Percentiles rank a stretch among this genome's conserved stretches.
These are phyloP conservation scores for Glandiceps talaboti DNA, from an alignment of 53 echinoderm and acorn worm genomes.

Conservation along the genomic window DNA sequence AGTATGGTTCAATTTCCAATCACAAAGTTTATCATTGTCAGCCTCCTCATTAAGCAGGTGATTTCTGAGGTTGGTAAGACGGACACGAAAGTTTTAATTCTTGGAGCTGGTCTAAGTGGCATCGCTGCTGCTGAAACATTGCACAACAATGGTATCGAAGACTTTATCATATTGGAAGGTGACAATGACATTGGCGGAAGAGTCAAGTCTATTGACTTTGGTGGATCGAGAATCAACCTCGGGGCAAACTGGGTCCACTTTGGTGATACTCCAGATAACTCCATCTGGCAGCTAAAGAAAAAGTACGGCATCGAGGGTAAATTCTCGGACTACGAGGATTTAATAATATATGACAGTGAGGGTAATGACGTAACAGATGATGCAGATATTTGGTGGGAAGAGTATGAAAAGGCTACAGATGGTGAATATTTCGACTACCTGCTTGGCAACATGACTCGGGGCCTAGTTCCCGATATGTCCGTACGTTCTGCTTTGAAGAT, in stretches of 20 bases:
- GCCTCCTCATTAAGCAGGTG: no score
- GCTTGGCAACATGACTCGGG: no score
- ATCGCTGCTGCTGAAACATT: neutral
- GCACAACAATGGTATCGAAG: neutral
- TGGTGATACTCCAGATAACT: neutral
- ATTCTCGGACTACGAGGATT: neutral
- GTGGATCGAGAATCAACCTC: neutral
- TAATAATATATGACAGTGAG: neutral
- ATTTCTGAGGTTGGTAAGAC: no score
- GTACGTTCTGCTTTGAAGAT: neutral
- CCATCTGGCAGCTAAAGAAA: neutral
- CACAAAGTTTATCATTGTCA: no score
- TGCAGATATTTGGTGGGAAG: neutral
- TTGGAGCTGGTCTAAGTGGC: constrained; percentile 6
- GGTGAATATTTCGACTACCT: no score
- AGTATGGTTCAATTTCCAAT: no score
- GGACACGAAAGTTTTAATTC: neutral
- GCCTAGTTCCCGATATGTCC: no score
- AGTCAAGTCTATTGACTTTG: neutral
- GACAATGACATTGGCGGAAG: neutral
- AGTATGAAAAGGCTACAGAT: no score
- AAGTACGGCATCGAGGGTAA: neutral
- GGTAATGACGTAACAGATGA: neutral
- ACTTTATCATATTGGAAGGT: neutral
- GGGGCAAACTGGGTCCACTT: neutral